Evolutionary conservation across 2,888 invertebrate species (phyloP), one percentile per base, ranked within the genome.

Genomic region (Cyrtodaria siliqua): DNA sequence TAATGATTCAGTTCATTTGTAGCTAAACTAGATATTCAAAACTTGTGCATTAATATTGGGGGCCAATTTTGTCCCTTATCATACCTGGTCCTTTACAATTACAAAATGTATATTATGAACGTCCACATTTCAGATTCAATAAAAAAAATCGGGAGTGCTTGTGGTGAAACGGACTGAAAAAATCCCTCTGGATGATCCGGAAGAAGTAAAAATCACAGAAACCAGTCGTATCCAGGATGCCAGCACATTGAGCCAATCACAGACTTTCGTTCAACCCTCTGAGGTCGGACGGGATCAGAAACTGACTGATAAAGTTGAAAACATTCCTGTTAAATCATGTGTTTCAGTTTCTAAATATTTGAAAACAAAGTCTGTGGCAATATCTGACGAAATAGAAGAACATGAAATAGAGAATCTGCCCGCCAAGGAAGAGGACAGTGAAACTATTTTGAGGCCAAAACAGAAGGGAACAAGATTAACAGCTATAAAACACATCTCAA

Each of bases 61-160:
- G n/a, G n/a, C n/a, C n/a, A n/a, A n/a, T n/a, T n/a, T n/a, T n/a
- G n/a, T n/a, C n/a, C n/a, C n/a, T n/a, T n/a, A n/a, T n/a, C n/a
- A n/a, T n/a, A n/a, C n/a, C n/a, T n/a, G n/a, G n/a, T n/a, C n/a
- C n/a, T n/a, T n/a, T n/a, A n/a, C n/a, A n/a, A n/a, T n/a, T n/a
- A n/a, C n/a, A n/a, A n/a, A n/a, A n/a, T n/a, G n/a, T n/a, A n/a
- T n/a, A n/a, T n/a, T n/a, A n/a, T n/a, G n/a, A n/a, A 33, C 12
- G 12, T 33, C 12, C 33, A 33, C 33, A 33, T 33, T 33, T 33
- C 64, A 81, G 81, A 81, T 16, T 59, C 77, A 23, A 29, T 81
- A 1, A 77, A 81, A n/a, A 33, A 81, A 81, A 56, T 71, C 74
- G 53, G 81, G 74, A 27, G 68, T 61, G n/a, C 52, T 81, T 14